A percentile compares a stretch with the other conserved stretches of the same genome.
Conservation (phyloP, 2,888 invertebrate genomes). For the Scrobipalpa costella region DNA sequence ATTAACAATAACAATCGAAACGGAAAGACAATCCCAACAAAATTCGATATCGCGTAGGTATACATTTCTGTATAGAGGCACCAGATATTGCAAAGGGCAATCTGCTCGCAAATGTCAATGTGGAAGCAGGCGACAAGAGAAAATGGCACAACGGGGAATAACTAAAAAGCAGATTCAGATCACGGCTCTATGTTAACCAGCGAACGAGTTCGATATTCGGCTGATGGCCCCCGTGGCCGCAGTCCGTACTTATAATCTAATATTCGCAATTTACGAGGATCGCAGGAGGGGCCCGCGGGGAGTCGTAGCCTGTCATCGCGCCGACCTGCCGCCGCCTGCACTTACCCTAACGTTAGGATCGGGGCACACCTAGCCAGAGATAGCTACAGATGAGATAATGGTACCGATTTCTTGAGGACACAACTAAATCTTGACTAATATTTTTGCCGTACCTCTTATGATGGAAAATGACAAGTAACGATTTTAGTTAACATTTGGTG, state of each 20-base stretch:
- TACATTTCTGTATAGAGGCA: conserved; percentile 10
- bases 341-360: conserved; percentile 57
- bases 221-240: conserved; percentile 70
- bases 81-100: conserved; percentile 16
- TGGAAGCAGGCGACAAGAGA: conserved; percentile 23
- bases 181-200: conserved; percentile 65
- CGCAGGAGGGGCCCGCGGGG: conserved; percentile 70
- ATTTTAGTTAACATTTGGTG: too few relatives aligned
- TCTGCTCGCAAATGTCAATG: conserved; percentile 28
- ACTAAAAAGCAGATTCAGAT: conserved; percentile 69
- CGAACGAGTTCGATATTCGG: conserved; percentile 72
- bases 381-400: neutral
- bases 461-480: too few relatives aligned
- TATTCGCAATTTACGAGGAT: conserved; percentile 80
- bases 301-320: conserved; percentile 75
- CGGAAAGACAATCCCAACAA: conserved; percentile 1
- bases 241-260: conserved; percentile 79
- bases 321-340: conserved; percentile 68
- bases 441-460: too few relatives aligned
- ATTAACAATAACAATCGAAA: conserved; percentile 8
- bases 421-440: too few relatives aligned
- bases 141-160: conserved; percentile 58
- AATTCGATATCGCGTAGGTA: neutral
- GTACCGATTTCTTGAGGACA: too few relatives aligned
- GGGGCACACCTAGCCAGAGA: conserved; percentile 1